Conservation (phyloP, 2,797 vertebrate genomes). For the Saguinus oedipus region DNA sequence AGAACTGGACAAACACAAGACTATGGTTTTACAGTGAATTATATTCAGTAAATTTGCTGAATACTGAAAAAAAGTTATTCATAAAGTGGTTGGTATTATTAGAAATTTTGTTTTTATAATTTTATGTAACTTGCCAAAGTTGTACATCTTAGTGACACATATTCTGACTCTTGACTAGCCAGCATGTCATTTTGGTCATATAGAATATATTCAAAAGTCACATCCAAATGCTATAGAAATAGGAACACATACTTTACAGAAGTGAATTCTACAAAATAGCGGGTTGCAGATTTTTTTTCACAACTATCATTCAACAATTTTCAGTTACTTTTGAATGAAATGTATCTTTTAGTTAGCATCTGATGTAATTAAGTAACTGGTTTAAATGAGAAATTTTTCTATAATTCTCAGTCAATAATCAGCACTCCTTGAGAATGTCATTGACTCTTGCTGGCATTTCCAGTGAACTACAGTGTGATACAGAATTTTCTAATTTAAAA, state of each 20-base stretch:
- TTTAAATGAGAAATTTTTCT: not conserved
- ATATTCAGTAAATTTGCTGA: not conserved
- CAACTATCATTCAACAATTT: not conserved
- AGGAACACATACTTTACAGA: not conserved
- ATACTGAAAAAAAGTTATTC: not conserved
- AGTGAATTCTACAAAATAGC: not conserved
- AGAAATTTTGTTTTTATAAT: not conserved
- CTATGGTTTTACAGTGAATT: not conserved
- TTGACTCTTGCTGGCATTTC: not conserved
- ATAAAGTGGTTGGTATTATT: not conserved
- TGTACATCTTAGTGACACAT: not conserved
- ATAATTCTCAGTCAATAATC: not conserved
- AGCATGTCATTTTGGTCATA: not conserved
- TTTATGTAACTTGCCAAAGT: not conserved
- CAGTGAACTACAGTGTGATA: not conserved
- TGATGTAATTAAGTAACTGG: not conserved
- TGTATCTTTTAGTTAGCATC: not conserved
- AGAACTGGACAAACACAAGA: not conserved
- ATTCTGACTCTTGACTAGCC: not conserved
- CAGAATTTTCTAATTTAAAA: not conserved
- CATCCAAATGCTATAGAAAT: not conserved
- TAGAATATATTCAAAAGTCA: not conserved
- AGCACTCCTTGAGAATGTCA: not conserved
- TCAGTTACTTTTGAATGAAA: not conserved
- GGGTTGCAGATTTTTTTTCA: not conserved